These are phyloP conservation scores for Rhodophaea formosa DNA, from an alignment of 2,888 invertebrate species.

Conservation along the genomic window DNA sequence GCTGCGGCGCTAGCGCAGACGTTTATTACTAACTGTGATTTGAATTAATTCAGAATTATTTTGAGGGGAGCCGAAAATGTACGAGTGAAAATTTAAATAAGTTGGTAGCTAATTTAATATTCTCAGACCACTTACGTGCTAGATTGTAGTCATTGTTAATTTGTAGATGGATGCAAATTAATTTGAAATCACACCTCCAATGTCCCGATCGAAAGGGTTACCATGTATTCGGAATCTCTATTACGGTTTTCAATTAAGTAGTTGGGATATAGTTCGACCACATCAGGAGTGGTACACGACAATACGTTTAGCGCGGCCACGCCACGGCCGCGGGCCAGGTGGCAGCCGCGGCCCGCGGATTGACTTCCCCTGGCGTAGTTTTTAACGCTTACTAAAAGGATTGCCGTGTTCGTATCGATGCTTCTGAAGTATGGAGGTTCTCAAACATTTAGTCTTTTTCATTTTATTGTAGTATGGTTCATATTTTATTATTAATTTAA, in stretches of 20 bases:
- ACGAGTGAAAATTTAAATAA: slow-evolving; percentile 15
- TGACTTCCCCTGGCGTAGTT: slow-evolving; percentile 69
- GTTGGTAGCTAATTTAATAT: slow-evolving; percentile 18
- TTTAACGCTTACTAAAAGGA: slow-evolving; percentile 75
- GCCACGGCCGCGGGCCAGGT: slow-evolving; percentile 33
- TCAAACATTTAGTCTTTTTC: slow-evolving; percentile 29
- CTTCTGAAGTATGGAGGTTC: slow-evolving; percentile 48
- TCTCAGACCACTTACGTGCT: slow-evolving; percentile 12
- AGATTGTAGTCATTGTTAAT: slow-evolving; percentile 16
- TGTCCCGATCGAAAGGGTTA: slow-evolving; percentile 70
- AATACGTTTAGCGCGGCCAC: slow-evolving; percentile 63
- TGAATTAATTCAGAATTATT: slow-evolving; percentile 69
- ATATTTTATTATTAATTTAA: no score
- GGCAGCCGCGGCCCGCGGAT: slow-evolving; percentile 46
- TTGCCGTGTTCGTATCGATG: slow-evolving; percentile 74
- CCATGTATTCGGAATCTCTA: slow-evolving; percentile 69
- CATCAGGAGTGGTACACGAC: slow-evolving; percentile 70
- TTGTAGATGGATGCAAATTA: slow-evolving; percentile 48
- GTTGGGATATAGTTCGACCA: slow-evolving; percentile 70
- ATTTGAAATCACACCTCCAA: slow-evolving; percentile 55
- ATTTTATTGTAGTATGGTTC: slow-evolving; percentile 26
- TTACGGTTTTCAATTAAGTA: slow-evolving; percentile 78
- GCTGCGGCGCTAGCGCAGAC: slow-evolving; percentile 70
- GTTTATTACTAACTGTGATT: slow-evolving; percentile 73
- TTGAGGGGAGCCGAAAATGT: slow-evolving; percentile 36